Percentiles rank a stretch among this genome's conserved stretches.
These are phyloP conservation scores for Thamnophis elegans DNA, from an alignment of 2,797 vertebrate species.

Conservation along the genomic window DNA sequence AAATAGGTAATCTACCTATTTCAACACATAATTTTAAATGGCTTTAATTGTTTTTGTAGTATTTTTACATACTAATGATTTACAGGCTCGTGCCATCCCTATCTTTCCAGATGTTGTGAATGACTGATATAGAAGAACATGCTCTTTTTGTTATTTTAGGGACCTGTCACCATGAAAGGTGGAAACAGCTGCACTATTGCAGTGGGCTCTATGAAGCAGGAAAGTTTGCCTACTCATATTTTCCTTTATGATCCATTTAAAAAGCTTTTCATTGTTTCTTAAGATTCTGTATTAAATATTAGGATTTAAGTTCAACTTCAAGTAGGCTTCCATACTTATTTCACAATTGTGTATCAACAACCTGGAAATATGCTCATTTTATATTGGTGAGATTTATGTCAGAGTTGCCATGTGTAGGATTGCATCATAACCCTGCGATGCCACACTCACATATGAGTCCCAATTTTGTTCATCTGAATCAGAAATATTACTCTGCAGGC, in stretches of 20 bases:
- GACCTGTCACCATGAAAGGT: conserved; percentile 54
- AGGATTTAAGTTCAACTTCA: background rate
- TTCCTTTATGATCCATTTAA: conserved; percentile 28
- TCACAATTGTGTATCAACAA: background rate
- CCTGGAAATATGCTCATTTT: background rate
- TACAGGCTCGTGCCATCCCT: conserved; percentile 57
- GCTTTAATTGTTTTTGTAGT: conserved; percentile 60
- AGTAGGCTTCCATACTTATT: background rate
- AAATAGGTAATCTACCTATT: conserved; percentile 61
- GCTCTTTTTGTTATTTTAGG: conserved; percentile 49
- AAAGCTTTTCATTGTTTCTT: conserved; percentile 32
- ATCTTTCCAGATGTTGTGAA: conserved; percentile 57
- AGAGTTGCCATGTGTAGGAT: background rate
- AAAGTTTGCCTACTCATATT: conserved; percentile 28
- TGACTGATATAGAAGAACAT: conserved; percentile 52
- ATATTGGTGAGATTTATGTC: background rate
- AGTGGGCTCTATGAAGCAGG: conserved; percentile 40
- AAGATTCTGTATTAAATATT: background rate
- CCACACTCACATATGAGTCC: background rate
- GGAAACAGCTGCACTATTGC: conserved; percentile 58
- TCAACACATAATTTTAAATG: conserved; percentile 56
- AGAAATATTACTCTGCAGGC: background rate
- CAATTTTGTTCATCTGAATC: background rate
- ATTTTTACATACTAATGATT: conserved; percentile 57
- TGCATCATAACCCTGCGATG: background rate